phyloP scores from a whole-genome alignment of 2,888 invertebrate species.

The Lamproptera curius region DNA sequence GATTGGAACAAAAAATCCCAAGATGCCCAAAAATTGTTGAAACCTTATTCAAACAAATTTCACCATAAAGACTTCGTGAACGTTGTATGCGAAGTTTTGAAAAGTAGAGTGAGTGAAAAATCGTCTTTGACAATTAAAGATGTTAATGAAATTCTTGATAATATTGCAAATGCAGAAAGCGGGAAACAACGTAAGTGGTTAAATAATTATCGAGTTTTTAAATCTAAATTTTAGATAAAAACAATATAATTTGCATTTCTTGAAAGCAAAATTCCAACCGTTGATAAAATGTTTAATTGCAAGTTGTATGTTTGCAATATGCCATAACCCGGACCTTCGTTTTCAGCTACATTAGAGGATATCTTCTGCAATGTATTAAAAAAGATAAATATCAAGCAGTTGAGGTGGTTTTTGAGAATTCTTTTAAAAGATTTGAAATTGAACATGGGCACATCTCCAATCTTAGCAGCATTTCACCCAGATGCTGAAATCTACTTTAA shows the following conservation, averaged over 20 bases:
- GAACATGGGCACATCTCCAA: slow-evolving; percentile 83
- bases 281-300: not conserved
- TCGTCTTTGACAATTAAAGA: slow-evolving; percentile 81
- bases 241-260: no score
- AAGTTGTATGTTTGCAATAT: not conserved
- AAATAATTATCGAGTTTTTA: no score
- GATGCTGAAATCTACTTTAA: slow-evolving; percentile 88
- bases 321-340: not conserved
- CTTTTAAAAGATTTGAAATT: slow-evolving; percentile 91
- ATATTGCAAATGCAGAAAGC: slow-evolving; percentile 82
- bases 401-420: slow-evolving; percentile 94
- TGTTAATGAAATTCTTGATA: slow-evolving; percentile 86
- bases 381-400: slow-evolving; percentile 84
- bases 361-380: slow-evolving; percentile 82
- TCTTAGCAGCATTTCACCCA: slow-evolving; percentile 86
- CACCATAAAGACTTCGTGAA: slow-evolving; percentile 87
- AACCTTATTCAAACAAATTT: slow-evolving; percentile 67
- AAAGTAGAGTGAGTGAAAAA: slow-evolving; percentile 62
- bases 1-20: slow-evolving; percentile 81
- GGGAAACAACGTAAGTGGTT: slow-evolving; percentile 75
- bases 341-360: slow-evolving; percentile 58
- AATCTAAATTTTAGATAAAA: no score
- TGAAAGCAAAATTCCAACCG: no score
- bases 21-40: slow-evolving; percentile 59
- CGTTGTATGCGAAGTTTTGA: slow-evolving; percentile 84